Conservation (phyloP, 2,797 vertebrate genomes). For the Urosaurus nigricauda region DNA sequence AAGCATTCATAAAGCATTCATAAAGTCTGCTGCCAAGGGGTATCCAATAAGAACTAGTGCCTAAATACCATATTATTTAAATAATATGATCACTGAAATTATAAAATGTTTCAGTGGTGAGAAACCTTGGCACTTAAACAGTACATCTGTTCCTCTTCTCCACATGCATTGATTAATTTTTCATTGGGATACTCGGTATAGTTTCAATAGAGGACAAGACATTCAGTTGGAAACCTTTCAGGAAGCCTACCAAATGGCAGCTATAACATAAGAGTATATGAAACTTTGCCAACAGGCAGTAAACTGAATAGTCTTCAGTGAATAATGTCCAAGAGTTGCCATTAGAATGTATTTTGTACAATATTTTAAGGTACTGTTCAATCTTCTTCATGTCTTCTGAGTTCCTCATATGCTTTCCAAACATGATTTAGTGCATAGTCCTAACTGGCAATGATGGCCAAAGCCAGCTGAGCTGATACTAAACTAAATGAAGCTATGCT, state of each 20-base stretch:
- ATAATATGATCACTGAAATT: neutral
- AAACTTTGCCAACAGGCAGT: neutral
- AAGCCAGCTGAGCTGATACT: too few relatives aligned
- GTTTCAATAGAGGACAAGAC: neutral
- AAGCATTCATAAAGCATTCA: neutral
- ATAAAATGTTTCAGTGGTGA: neutral
- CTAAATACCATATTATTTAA: too few relatives aligned
- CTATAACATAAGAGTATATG: neutral
- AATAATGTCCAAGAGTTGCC: neutral
- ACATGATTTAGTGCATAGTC: neutral
- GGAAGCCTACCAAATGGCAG: neutral
- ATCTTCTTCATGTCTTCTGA: neutral
- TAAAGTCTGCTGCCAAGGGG: neutral
- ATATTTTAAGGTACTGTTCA: neutral
- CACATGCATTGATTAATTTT: neutral
- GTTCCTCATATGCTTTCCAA: neutral
- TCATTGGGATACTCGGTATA: neutral
- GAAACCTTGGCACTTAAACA: neutral
- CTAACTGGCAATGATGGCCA: too few relatives aligned
- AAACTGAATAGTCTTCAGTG: neutral
- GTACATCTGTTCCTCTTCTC: neutral
- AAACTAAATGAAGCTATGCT: too few relatives aligned
- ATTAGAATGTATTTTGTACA: neutral
- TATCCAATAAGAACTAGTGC: neutral
- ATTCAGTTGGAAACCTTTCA: neutral